phyloP scores from a whole-genome alignment of 2,797 vertebrate species.

The Momotus momota region DNA sequence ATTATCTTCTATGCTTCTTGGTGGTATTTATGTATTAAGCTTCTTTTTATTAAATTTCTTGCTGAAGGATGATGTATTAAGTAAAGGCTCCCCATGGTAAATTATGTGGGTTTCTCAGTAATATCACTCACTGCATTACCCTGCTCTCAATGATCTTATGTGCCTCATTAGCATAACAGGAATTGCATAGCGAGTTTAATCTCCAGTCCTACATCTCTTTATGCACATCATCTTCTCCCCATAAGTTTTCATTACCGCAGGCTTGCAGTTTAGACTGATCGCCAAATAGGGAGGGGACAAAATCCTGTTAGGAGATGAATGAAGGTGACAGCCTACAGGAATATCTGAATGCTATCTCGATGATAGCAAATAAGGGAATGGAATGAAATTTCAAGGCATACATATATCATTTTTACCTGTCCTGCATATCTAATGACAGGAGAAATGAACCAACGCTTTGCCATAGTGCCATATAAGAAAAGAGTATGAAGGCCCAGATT shows the following conservation, averaged over 20 bases:
- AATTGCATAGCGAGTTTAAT: slow-evolving; percentile 55
- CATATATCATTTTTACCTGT: not conserved
- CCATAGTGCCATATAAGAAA: not conserved
- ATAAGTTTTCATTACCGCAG: slow-evolving; percentile 16
- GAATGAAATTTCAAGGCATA: not conserved
- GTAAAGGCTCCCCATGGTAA: slow-evolving; percentile 55
- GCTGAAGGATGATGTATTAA: slow-evolving; percentile 52
- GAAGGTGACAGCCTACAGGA: not conserved
- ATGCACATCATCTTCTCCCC: slow-evolving; percentile 6
- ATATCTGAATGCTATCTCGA: not conserved
- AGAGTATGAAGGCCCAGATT: not conserved
- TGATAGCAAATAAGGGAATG: not conserved
- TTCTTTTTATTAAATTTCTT: slow-evolving; percentile 69
- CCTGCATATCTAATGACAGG: not conserved
- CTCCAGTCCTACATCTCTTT: not conserved
- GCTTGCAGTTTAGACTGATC: slow-evolving; percentile 5
- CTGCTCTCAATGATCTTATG: slow-evolving; percentile 6
- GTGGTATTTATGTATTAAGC: slow-evolving; percentile 46
- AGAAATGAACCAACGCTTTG: not conserved
- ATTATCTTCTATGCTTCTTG: not conserved
- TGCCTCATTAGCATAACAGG: slow-evolving; percentile 47
- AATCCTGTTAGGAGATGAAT: not conserved
- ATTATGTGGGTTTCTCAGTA: slow-evolving; percentile 34
- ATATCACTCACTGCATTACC: slow-evolving; percentile 23
- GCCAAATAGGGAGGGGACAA: not conserved